Percentiles rank a stretch among this genome's conserved stretches.
Conservation (phyloP, 2,888 invertebrate species). For the Rotaria macrura region DNA sequence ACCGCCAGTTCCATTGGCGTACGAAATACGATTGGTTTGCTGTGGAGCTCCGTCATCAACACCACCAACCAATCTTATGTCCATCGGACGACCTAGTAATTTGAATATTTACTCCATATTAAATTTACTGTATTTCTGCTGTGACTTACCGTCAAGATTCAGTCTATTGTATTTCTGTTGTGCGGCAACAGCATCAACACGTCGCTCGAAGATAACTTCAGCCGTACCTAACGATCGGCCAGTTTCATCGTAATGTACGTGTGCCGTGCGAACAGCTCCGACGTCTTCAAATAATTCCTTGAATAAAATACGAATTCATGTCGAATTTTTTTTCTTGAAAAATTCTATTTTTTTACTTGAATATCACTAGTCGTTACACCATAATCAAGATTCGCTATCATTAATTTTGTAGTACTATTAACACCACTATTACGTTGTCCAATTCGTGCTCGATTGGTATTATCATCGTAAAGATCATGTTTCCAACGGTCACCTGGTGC, state of each 20-base stretch:
- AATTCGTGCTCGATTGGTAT: neutral
- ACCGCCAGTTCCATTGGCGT: neutral
- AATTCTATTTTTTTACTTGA: slow-evolving; percentile 21
- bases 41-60: neutral
- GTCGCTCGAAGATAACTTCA: slow-evolving; percentile 84
- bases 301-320: slow-evolving; percentile 35
- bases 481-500: neutral
- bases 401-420: slow-evolving; percentile 21
- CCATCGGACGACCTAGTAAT: slow-evolving; percentile 31
- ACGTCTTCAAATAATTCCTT: slow-evolving; percentile 89
- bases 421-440: slow-evolving; percentile 2
- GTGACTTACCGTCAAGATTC: slow-evolving; percentile 68
- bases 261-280: slow-evolving; percentile 80
- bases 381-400: slow-evolving; percentile 32
- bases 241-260: slow-evolving; percentile 90
- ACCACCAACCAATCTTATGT: slow-evolving; percentile 14
- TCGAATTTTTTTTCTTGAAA: neutral
- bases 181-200: slow-evolving; percentile 72
- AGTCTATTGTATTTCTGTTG: slow-evolving; percentile 96
- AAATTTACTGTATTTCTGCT: neutral
- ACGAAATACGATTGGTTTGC: neutral
- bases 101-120: neutral
- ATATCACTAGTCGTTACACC: slow-evolving; percentile 30
- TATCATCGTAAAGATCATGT: neutral
- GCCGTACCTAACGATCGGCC: slow-evolving; percentile 91